These are phyloP conservation scores for Neodiprion lecontei DNA, from an alignment of 1,140 invertebrate genomes.

Conservation along the genomic window DNA sequence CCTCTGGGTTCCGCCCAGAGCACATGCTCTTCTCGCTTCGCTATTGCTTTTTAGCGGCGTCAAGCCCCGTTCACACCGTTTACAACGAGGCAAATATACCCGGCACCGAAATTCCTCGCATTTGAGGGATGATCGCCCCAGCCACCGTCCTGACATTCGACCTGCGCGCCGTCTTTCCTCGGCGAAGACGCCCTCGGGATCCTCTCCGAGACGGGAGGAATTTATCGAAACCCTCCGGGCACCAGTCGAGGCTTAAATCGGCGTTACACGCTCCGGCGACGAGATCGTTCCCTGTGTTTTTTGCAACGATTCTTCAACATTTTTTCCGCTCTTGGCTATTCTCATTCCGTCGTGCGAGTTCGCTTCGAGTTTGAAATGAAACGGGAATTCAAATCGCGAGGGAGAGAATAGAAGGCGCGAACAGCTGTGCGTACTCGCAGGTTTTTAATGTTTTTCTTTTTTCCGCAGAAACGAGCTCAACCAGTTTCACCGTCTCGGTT, in stretches of 20 bases:
- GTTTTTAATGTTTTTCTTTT: background rate
- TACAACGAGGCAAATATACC: background rate
- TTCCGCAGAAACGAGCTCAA: background rate
- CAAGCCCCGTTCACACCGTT: constrained; percentile 4
- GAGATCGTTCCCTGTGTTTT: no score
- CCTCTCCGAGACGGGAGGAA: background rate
- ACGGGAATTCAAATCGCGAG: no score
- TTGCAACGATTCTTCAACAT: no score
- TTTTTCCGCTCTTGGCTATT: no score
- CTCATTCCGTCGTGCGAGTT: no score
- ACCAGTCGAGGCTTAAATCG: background rate
- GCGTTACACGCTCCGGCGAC: background rate
- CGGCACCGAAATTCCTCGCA: background rate
- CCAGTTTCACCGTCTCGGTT: background rate
- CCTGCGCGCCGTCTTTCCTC: constrained; percentile 30
- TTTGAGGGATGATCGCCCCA: constrained; percentile 9
- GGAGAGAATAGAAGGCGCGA: no score
- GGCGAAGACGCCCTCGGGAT: constrained; percentile 31
- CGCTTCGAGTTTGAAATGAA: no score
- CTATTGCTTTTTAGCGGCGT: constrained; percentile 4
- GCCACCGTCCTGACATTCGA: constrained; percentile 39
- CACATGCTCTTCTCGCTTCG: constrained; percentile 49
- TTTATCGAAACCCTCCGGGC: background rate
- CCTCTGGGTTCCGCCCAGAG: constrained; percentile 56
- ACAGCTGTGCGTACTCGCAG: background rate